These are phyloP conservation scores for Phrynocephalus forsythii DNA, from an alignment of 2,797 vertebrate genomes.

Conservation along the genomic window DNA sequence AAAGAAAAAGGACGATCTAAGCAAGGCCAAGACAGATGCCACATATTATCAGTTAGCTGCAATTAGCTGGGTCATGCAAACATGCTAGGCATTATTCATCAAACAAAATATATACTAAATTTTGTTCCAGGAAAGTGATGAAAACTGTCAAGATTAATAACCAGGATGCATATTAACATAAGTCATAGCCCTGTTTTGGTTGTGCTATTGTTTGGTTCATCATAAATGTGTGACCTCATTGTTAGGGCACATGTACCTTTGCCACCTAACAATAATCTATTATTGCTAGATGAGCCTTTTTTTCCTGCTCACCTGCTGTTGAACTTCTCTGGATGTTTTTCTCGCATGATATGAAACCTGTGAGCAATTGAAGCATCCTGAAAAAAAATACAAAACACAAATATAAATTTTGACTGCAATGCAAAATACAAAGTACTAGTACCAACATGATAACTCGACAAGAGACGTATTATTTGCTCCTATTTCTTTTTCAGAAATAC, in stretches of 20 bases:
- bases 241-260: background rate
- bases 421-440: slow-evolving; percentile 36
- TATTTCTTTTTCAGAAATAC: background rate
- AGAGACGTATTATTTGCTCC: background rate
- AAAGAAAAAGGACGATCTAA: background rate
- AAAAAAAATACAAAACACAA: slow-evolving; percentile 47
- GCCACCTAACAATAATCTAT: slow-evolving; percentile 5
- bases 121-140: background rate
- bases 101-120: background rate
- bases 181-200: slow-evolving; percentile 10
- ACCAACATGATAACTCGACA: background rate
- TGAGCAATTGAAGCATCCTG: slow-evolving; percentile 93
- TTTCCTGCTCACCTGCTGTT: slow-evolving; percentile 90
- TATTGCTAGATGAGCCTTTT: background rate
- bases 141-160: background rate
- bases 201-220: background rate
- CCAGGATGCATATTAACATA: background rate
- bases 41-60: too few relatives aligned
- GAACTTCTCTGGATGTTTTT: slow-evolving; percentile 93
- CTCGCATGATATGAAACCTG: slow-evolving; percentile 93
- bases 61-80: too few relatives aligned
- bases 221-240: slow-evolving; percentile 33
- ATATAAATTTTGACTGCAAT: background rate
- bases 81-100: background rate
- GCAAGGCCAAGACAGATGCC: background rate